Evolutionary conservation across 2,888 invertebrate genomes (phyloP).

Genomic region (Eupeodes luniger): DNA sequence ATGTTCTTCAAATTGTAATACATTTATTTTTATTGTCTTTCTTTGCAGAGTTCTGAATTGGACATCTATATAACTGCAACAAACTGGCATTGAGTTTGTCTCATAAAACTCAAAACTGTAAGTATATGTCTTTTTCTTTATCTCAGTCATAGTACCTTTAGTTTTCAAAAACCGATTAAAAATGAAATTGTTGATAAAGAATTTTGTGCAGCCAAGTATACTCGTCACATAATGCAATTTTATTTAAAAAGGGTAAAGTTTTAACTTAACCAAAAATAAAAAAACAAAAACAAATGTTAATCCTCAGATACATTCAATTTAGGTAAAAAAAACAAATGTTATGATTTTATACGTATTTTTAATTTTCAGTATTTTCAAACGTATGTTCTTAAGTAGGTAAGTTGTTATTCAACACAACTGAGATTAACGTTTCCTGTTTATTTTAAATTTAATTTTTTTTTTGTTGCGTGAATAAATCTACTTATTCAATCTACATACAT

Average conservation of each 20-base stretch:
- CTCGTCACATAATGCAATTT: background rate
- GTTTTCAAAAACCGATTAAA: background rate
- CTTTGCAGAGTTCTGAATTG: conserved; percentile 19
- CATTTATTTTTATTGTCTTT: background rate
- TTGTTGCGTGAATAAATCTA: background rate
- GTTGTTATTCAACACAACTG: background rate
- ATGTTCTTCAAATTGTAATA: too few relatives aligned
- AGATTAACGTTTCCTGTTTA: background rate
- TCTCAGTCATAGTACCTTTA: too few relatives aligned
- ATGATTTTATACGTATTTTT: conserved; percentile 27
- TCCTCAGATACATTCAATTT: background rate
- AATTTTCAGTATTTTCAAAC: background rate
- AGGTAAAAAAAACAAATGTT: conserved; percentile 22
- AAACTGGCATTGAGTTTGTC: conserved; percentile 49
- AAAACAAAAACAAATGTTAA: background rate
- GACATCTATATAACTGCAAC: conserved; percentile 27
- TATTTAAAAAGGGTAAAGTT: conserved; percentile 9
- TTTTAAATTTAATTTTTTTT: conserved; percentile 16
- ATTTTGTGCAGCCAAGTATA: conserved; percentile 30
- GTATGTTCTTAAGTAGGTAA: too few relatives aligned
- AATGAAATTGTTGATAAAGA: background rate
- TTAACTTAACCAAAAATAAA: background rate
- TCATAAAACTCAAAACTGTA: conserved; percentile 37
- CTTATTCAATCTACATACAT: background rate
- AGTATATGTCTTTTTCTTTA: conserved; percentile 21